Conservation (phyloP, 1,140 invertebrate species). For the Megathymus violae region DNA sequence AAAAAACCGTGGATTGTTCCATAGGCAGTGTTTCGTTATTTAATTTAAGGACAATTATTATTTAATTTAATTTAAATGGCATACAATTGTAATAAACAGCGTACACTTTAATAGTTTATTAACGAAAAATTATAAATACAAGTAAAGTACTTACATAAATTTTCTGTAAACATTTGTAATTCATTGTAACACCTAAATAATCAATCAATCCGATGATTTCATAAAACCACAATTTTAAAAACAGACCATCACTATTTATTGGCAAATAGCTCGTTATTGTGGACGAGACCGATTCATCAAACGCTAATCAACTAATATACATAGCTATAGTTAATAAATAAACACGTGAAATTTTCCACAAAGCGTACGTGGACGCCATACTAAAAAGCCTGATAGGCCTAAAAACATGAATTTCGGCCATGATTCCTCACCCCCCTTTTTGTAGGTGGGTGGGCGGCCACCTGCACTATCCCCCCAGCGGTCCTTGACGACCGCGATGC, state of each 20-base stretch:
- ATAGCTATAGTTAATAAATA: slow-evolving; percentile 60
- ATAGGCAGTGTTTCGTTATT: too few relatives aligned
- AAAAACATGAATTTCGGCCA: slow-evolving; percentile 77
- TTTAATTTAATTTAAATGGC: too few relatives aligned
- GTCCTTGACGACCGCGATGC: slow-evolving; percentile 71
- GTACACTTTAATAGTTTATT: too few relatives aligned
- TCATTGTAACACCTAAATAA: background rate
- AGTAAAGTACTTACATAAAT: too few relatives aligned
- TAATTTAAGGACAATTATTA: too few relatives aligned
- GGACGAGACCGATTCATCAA: slow-evolving; percentile 24
- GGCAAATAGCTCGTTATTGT: slow-evolving; percentile 21
- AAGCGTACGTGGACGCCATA: slow-evolving; percentile 62
- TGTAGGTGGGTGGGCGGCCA: slow-evolving; percentile 43
- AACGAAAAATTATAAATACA: too few relatives aligned
- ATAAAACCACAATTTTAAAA: slow-evolving; percentile 26
- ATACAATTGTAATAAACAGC: too few relatives aligned
- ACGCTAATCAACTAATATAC: slow-evolving; percentile 42
- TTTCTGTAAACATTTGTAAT: too few relatives aligned
- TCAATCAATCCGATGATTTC: slow-evolving; percentile 1
- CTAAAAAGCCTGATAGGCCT: slow-evolving; percentile 80
- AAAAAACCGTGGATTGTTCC: too few relatives aligned
- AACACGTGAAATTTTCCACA: slow-evolving; percentile 63
- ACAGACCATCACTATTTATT: slow-evolving; percentile 19
- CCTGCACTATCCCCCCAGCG: slow-evolving; percentile 66
- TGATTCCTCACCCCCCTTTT: slow-evolving; percentile 53